These are phyloP conservation scores for Cephalopholis sonnerati DNA, from an alignment of 2,113 vertebrate genomes.

Conservation along the genomic window DNA sequence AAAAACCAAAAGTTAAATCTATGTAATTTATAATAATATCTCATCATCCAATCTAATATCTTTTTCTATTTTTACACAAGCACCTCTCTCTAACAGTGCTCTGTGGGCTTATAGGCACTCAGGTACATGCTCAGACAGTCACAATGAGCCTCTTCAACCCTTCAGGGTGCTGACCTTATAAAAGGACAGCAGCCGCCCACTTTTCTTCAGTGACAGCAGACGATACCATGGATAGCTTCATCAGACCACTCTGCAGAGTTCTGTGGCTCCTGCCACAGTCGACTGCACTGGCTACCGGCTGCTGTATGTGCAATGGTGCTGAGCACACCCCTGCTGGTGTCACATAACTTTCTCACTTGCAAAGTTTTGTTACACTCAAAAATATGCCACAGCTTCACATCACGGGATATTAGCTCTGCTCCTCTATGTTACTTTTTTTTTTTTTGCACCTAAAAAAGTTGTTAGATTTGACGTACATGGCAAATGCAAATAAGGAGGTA, in stretches of 20 bases:
- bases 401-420: constrained; percentile 21
- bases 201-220: constrained; percentile 62
- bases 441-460: not conserved
- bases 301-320: constrained; percentile 63
- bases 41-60: not conserved
- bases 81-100: constrained; percentile 10
- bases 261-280: constrained; percentile 41
- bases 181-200: constrained; percentile 51
- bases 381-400: constrained; percentile 3
- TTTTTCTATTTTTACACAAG: constrained; percentile 35
- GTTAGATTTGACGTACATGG: not conserved
- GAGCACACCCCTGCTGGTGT: constrained; percentile 57
- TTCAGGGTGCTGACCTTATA: constrained; percentile 45
- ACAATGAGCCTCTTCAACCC: constrained; percentile 47
- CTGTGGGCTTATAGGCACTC: constrained; percentile 31
- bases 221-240: constrained; percentile 53
- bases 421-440: not conserved
- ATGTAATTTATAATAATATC: not conserved
- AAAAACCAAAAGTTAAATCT: not conserved
- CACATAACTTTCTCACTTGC: constrained; percentile 48
- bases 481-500: not conserved
- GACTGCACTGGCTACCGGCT: constrained; percentile 48
- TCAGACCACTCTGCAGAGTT: constrained; percentile 47
- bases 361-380: constrained; percentile 42
- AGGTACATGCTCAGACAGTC: constrained; percentile 49